phyloP scores from a whole-genome alignment of 2,113 vertebrate species.

The Campylomormyrus tamandua region DNA sequence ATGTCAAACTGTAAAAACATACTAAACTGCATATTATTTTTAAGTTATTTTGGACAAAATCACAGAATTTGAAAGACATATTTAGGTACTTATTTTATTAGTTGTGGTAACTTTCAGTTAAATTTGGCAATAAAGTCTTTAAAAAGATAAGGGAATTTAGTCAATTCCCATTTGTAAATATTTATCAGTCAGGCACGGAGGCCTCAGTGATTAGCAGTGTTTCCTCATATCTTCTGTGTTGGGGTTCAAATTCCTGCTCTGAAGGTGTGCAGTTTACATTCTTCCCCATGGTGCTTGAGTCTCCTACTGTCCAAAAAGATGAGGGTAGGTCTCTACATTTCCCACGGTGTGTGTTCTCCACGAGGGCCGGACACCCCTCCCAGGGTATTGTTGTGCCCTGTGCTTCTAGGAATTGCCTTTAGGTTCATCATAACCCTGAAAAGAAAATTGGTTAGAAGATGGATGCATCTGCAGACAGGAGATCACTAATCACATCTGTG shows the following conservation, averaged over 20 bases:
- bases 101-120: not conserved
- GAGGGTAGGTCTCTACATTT: not conserved
- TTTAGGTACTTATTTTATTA: not conserved
- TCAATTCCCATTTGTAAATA: not conserved
- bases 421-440: not conserved
- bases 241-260: not conserved
- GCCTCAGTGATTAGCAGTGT: not conserved
- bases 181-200: not conserved
- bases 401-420: not conserved
- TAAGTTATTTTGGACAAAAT: not conserved
- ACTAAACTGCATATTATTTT: not conserved
- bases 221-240: not conserved
- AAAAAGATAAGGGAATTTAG: not conserved
- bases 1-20: not conserved
- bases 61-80: not conserved
- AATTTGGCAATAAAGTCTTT: not conserved
- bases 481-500: not conserved
- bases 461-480: not conserved
- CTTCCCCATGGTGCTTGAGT: not conserved
- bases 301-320: not conserved
- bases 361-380: not conserved
- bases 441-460: not conserved
- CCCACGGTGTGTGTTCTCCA: not conserved
- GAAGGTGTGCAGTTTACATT: not conserved
- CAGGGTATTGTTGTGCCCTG: not conserved